phyloP scores from a whole-genome alignment of 2,888 invertebrate genomes.

The Thalpophila matura region DNA sequence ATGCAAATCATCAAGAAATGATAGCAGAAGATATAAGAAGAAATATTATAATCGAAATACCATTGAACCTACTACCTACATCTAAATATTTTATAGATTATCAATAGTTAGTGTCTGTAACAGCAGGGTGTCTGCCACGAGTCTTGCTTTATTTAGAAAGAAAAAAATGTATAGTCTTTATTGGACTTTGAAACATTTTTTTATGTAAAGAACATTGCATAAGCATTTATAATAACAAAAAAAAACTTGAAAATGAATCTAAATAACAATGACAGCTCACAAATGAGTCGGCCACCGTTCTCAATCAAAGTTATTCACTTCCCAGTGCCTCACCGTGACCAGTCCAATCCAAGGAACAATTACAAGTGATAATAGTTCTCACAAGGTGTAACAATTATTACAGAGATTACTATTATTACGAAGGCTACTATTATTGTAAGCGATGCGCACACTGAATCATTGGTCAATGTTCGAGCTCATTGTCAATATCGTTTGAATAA shows the following conservation, averaged over 20 bases:
- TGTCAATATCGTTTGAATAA: slow-evolving; percentile 27
- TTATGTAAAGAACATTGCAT: slow-evolving; percentile 4
- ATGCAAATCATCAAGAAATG: no score
- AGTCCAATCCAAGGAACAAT: slow-evolving; percentile 10
- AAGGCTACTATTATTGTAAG: slow-evolving; percentile 8
- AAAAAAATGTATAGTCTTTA: not conserved
- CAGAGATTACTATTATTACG: slow-evolving; percentile 34
- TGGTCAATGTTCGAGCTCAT: slow-evolving; percentile 42
- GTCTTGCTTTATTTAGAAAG: not conserved
- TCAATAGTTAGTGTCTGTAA: not conserved
- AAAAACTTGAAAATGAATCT: slow-evolving; percentile 34
- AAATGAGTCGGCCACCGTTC: slow-evolving; percentile 25
- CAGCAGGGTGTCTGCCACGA: slow-evolving; percentile 10
- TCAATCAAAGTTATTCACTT: slow-evolving; percentile 22
- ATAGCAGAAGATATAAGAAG: no score
- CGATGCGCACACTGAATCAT: slow-evolving; percentile 32
- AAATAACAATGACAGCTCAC: slow-evolving; percentile 30
- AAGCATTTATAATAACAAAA: slow-evolving; percentile 6
- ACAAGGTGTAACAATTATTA: slow-evolving; percentile 33
- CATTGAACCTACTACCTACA: no score
- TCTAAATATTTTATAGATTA: not conserved
- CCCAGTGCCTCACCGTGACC: slow-evolving; percentile 14
- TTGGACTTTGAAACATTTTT: slow-evolving; percentile 10
- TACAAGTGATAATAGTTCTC: slow-evolving; percentile 38
- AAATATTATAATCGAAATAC: no score